phyloP scores from a whole-genome alignment of 2,797 vertebrate species.

The Sebastes taczanowskii region DNA sequence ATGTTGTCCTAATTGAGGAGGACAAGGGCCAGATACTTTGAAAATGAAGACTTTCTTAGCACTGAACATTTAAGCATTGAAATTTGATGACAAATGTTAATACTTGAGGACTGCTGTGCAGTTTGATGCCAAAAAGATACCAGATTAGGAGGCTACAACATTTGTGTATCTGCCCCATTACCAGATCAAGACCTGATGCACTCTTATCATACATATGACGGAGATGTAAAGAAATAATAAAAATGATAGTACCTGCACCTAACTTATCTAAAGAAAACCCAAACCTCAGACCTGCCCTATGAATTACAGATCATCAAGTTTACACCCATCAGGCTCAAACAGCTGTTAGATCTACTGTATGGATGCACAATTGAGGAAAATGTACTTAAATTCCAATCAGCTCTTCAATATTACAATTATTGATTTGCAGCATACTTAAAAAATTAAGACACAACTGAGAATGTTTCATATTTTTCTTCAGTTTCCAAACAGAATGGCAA shows the following conservation, averaged over 20 bases:
- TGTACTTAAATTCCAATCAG: neutral
- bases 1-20: neutral
- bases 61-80: neutral
- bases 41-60: neutral
- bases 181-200: neutral
- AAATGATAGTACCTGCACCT: neutral
- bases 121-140: neutral
- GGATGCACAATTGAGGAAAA: neutral
- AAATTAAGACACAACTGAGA: conserved; percentile 35
- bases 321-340: neutral
- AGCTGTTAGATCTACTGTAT: neutral
- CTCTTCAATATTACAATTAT: neutral
- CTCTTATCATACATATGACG: neutral
- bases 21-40: neutral
- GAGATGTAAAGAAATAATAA: neutral
- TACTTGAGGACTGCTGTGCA: neutral
- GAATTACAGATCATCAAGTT: neutral
- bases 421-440: neutral
- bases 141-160: neutral
- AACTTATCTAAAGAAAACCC: neutral
- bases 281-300: neutral
- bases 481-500: conserved; percentile 1
- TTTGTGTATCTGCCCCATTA: neutral
- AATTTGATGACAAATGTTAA: neutral
- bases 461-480: neutral